These are phyloP conservation scores for Zapornia atra DNA, from an alignment of 2,113 vertebrate species.

Conservation along the genomic window DNA sequence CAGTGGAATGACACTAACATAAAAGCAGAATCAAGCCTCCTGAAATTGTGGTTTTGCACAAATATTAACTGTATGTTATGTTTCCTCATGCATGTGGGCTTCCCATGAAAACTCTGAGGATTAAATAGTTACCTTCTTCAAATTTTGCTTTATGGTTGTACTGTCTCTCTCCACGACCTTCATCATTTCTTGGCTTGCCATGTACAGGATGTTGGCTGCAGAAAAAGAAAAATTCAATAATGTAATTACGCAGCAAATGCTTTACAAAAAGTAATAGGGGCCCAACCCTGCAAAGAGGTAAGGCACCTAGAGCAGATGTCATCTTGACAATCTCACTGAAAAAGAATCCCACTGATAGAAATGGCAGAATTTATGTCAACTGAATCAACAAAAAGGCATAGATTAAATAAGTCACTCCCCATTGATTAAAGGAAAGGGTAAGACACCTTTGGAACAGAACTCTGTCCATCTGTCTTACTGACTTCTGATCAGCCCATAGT, in stretches of 20 bases:
- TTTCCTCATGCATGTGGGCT: not conserved
- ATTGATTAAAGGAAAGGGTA: not conserved
- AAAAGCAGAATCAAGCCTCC: not conserved
- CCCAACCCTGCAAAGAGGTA: not conserved
- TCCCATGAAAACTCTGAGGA: not conserved
- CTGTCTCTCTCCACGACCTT: slow-evolving; percentile 86
- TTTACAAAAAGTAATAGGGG: not conserved
- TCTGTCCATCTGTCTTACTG: not conserved
- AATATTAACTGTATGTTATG: not conserved
- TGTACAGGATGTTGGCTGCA: slow-evolving; percentile 89
- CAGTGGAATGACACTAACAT: not conserved
- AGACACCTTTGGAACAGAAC: not conserved
- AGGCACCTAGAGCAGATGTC: not conserved
- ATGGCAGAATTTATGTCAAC: not conserved
- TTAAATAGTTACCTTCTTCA: slow-evolving; percentile 86
- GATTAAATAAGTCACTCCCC: not conserved
- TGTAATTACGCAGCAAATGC: not conserved
- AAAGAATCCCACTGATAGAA: not conserved
- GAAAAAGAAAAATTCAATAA: slow-evolving; percentile 21
- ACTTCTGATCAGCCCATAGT: not conserved
- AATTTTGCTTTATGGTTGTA: slow-evolving; percentile 81
- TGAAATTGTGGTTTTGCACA: not conserved
- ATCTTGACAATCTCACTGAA: not conserved
- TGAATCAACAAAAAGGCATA: not conserved
- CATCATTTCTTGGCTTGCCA: slow-evolving; percentile 93